A percentile compares a stretch with the other conserved stretches of the same genome.
Evolutionary conservation across 2,113 vertebrate genomes (phyloP).

Genomic region (Epinephelus moara): DNA sequence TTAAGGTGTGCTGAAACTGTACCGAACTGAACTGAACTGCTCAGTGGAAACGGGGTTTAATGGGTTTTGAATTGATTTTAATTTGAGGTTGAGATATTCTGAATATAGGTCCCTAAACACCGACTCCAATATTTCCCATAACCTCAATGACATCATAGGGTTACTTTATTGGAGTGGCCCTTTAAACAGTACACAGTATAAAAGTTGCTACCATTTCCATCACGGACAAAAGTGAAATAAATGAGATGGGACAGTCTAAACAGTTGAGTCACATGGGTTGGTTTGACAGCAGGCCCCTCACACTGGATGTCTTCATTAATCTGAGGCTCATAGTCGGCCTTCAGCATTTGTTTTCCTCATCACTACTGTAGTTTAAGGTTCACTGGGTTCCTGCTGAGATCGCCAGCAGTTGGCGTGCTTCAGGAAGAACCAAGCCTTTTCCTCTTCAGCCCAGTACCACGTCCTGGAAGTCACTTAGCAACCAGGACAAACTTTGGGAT

Average conservation of each 20-base stretch:
- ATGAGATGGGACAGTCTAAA: background rate
- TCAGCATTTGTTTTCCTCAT: slow-evolving; percentile 44
- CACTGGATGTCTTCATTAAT: background rate
- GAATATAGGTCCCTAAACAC: no score
- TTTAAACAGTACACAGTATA: background rate
- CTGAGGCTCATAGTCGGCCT: background rate
- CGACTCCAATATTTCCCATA: no score
- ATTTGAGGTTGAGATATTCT: no score
- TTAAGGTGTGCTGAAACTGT: no score
- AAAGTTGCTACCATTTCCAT: background rate
- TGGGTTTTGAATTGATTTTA: no score
- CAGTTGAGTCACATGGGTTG: background rate
- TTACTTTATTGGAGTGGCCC: background rate
- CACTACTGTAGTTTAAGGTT: slow-evolving; percentile 38
- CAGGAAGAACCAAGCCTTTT: slow-evolving; percentile 82
- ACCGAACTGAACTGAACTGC: no score
- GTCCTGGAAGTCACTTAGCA: slow-evolving; percentile 78
- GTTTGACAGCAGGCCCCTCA: slow-evolving; percentile 4
- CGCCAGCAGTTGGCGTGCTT: slow-evolving; percentile 40
- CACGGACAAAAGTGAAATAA: background rate
- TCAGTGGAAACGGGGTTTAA: no score
- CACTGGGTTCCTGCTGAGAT: slow-evolving; percentile 57
- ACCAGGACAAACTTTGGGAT: slow-evolving; percentile 62
- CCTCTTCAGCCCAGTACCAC: slow-evolving; percentile 64
- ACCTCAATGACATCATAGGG: background rate